Base-by-base conservation (phyloP, 2,113 vertebrate species). In the Chaetorhynchus papuensis region DNA sequence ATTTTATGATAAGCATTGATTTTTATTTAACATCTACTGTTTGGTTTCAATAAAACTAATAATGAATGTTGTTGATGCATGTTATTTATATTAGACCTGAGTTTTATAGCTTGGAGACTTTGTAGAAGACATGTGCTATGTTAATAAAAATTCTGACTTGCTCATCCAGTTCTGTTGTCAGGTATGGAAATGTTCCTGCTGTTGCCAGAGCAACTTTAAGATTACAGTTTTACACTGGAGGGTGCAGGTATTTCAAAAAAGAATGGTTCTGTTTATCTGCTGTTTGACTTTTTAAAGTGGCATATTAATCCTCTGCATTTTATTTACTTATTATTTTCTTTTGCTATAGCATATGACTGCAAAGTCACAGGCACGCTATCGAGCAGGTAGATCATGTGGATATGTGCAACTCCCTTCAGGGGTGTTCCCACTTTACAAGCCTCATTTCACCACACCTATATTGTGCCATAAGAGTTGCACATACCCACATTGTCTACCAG, bases 1-100 rank as follows among this genome's bases (percentile, higher is more conserved):
- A 90, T 93, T 95, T 93, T 90, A 93, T 77, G 50, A 87, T 91
- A 74, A 81, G 8, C 52, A 90, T 94, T 3, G 69, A 95, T 96
- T 96, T 94, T 93, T 86, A 89, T 94, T 96, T 95, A 96, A 39
- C 52, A 63, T 87, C 47, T 49, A 81, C 17, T 44, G 8, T 90
- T 88, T 87, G 44, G 27, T 78, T 90, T 89, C 83, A 94, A 60
- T 94, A 94, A 92, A 90, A 75, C 49, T 83, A 92, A 91, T 94
- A 96, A 87, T 81, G 60, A 94, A 50, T 52, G 23, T 56, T 86
- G 72, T 83, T 94, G 88, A 77, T 90, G 76, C 44, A 75, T 78
- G 47, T 49, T 87, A 92, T 97, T 96, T 92, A 78, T 59, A 1
- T 84, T 94, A 89, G 64, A 87, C 82, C 17, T 44, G 27, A 75